Evolutionary conservation across 2,888 invertebrate genomes (phyloP), one percentile per base, ranked within the genome.

Genomic region (Criorhina ranunculi): DNA sequence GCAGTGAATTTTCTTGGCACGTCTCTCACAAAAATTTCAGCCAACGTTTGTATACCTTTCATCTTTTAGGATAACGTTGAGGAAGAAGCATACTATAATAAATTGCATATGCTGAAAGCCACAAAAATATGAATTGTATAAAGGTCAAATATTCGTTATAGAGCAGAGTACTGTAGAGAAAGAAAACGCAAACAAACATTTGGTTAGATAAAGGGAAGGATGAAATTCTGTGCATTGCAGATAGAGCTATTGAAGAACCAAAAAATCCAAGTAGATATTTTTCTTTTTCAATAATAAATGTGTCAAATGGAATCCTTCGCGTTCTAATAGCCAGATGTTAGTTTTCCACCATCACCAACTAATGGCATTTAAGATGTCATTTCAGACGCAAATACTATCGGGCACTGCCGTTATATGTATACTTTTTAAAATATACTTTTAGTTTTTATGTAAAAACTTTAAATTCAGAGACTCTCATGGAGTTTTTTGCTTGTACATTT

Each of bases 51-150:
- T 49, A 37, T 57, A 78, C 55, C 40, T 69, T 69, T 69, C 60
- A 73, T 51, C 73, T 60, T 51, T 29, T 55, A 24, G 46, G 55
- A 69, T 57, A 44, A 29, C 12, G 40, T 31, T 57, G 19, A 42
- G 17, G 55, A 76, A 66, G 62, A 66, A 78, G 59, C 60, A 72
- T 67, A 59, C 73, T 66, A 72, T 83, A 83, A 83, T 83, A 83
- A 83, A 83, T 83, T 78, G 83, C 77, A 83, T 83, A 78, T 78
- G 83, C 72, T 78, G 78, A 73, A 72, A 83, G 72, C 78, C 83
- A 83, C 78, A 83, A 73, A 83, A 83, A 83, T 67, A 78, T 78
- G 78, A 83, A 78, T 66, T 77, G 82, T 55, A 83, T 62, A 83
- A 73, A 83, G 78, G 78, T 83, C 78, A 83, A 67, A 72, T 73